These are phyloP conservation scores for Melanerpes formicivorus DNA, from an alignment of 2,113 vertebrate species.

Conservation along the genomic window DNA sequence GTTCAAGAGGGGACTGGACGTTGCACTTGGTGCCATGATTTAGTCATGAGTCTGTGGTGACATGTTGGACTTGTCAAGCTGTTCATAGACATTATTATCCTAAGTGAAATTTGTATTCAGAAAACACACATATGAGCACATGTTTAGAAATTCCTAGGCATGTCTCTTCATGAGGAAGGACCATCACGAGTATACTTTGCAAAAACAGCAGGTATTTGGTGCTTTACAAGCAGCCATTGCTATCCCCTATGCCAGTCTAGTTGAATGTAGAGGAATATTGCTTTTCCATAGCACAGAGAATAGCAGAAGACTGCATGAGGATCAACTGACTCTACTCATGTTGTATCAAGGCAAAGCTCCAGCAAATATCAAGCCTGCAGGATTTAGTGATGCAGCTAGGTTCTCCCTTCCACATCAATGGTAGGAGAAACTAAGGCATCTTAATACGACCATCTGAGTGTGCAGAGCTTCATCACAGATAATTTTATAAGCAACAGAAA, in stretches of 20 bases:
- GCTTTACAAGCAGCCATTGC: background rate
- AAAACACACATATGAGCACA: background rate
- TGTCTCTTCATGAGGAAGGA: background rate
- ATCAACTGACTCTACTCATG: background rate
- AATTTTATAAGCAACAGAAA: constrained; percentile 4
- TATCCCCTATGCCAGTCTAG: accelerated
- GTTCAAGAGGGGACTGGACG: too few species aligned
- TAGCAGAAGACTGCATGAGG: background rate
- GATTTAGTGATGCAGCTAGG: background rate
- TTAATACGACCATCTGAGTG: background rate
- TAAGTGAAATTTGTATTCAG: background rate
- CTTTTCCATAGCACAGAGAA: background rate
- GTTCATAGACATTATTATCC: background rate
- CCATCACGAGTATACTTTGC: background rate
- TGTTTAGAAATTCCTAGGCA: background rate
- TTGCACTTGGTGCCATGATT: too few species aligned
- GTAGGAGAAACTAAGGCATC: background rate
- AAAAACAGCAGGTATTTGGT: accelerated
- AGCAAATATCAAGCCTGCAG: background rate
- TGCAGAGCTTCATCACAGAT: background rate
- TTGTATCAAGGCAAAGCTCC: background rate
- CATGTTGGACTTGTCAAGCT: background rate
- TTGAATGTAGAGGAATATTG: background rate
- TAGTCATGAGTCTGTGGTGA: too few species aligned
- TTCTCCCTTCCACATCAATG: background rate